Conservation (phyloP, 2,797 vertebrate genomes). For the Catamblyrhynchus diadema region DNA sequence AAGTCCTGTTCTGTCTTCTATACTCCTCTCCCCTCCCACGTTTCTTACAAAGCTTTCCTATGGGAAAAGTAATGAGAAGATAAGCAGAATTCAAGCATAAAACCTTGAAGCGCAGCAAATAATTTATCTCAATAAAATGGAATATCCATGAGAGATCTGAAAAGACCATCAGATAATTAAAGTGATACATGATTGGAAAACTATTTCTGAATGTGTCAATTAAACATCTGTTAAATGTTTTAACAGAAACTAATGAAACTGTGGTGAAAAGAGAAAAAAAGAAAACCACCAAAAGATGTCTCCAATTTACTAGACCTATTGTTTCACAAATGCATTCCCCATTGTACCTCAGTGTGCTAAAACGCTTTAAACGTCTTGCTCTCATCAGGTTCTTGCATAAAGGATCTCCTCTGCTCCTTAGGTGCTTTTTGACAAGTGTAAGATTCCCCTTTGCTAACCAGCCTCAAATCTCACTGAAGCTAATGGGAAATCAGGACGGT, state of each 20-base stretch:
- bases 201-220: constrained; percentile 25
- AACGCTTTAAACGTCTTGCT: constrained; percentile 14
- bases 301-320: constrained; percentile 23
- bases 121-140: constrained; percentile 13
- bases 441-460: constrained; percentile 17
- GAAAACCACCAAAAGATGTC: neutral
- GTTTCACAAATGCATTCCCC: constrained; percentile 45
- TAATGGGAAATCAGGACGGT: constrained; percentile 43
- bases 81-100: neutral
- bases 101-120: neutral
- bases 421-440: constrained; percentile 47
- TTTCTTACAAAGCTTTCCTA: neutral
- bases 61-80: neutral
- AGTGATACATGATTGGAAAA: constrained; percentile 41
- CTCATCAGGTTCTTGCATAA: constrained; percentile 52
- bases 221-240: constrained; percentile 53
- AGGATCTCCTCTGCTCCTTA: constrained; percentile 48
- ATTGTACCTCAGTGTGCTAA: constrained; percentile 35
- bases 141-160: neutral
- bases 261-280: neutral
- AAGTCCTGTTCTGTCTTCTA: neutral
- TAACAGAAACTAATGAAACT: constrained; percentile 41
- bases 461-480: constrained; percentile 37
- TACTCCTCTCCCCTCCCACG: neutral
- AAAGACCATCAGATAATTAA: constrained; percentile 19